Base-by-base conservation (phyloP, 37 sponge, comb jelly and placozoan species). In the Beroe forskalii region DNA sequence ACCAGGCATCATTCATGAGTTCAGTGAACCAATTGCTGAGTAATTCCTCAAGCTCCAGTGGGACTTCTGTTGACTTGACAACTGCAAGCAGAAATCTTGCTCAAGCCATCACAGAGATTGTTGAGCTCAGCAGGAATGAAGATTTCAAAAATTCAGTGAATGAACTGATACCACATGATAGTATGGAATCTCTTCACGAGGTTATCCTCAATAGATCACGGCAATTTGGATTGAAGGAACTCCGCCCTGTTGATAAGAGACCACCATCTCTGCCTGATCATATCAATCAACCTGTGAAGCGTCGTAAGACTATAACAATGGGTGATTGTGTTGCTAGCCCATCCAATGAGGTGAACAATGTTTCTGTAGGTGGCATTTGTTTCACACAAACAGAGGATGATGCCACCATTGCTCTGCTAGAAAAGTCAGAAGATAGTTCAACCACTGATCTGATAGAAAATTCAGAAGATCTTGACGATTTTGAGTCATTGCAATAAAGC, bases 131-230 rank as follows among this genome's bases (percentile, higher is more conserved):
- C 42, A 0, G 35, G 30, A 41, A 80, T 25, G 55, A 80, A 23
- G 86, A 80, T n/a, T 80, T 80, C 86, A 80, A 43, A 24, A 43
- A 80, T 0, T 33, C 44, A n/a, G 86, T 80, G n/a, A 44, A 44
- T n/a, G 55, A 80, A 3, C 27, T 80, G 30, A 6, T 80, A 2
- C 86, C 86, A 6, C 32, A 69, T 37, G 72, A 69, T 17, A 69
- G 33, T 3, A 69, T 69, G 72, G 72, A 69, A 32, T 32, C 72
- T 2, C 38, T 69, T 14, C 72, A 69, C 1, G 72, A 69, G 32
- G 27, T 32, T 2, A 69, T 69, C 4, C 72, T 69, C 17, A 69
- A 69, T 32, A 69, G 19, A 69, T 69, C 72, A 1, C 72, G 72
- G 12, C 72, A 69, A 37, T 69, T 69, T 69, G 72, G 72, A 2